Evolutionary conservation across 1,140 invertebrate genomes (phyloP).

Genomic region (Sminthurides bifidus): DNA sequence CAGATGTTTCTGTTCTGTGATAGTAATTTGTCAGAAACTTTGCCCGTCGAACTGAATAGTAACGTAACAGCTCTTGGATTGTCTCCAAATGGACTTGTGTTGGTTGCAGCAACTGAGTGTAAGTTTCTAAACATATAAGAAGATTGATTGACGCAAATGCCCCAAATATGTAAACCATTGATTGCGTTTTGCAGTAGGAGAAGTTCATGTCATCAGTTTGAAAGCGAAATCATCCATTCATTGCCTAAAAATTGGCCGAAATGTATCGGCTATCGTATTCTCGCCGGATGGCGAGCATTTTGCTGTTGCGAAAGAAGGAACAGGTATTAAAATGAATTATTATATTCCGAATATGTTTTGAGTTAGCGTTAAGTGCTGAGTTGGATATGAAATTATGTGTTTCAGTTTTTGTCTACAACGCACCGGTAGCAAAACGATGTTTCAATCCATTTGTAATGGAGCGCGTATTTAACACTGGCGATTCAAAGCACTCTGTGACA

Average conservation of each 20-base stretch:
- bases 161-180: constrained; percentile 14
- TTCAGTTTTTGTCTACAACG: constrained; percentile 72
- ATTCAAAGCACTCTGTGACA: constrained; percentile 62
- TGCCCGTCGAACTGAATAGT: constrained; percentile 71
- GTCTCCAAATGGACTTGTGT: constrained; percentile 70
- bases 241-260: constrained; percentile 65
- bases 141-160: not conserved
- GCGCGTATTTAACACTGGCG: constrained; percentile 56
- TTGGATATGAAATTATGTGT: constrained; percentile 29
- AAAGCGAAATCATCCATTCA: constrained; percentile 72
- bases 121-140: constrained; percentile 32
- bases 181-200: constrained; percentile 54
- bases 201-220: constrained; percentile 76
- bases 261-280: constrained; percentile 67
- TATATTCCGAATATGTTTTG: not conserved
- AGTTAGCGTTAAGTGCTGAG: not conserved
- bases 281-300: constrained; percentile 89
- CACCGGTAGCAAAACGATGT: constrained; percentile 62
- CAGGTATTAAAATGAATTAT: not conserved
- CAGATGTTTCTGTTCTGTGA: constrained; percentile 37
- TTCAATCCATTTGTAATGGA: constrained; percentile 82
- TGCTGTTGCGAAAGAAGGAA: constrained; percentile 72
- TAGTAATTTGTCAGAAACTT: constrained; percentile 77
- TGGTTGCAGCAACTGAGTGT: constrained; percentile 85
- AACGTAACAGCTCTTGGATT: constrained; percentile 76